Conservation (phyloP, 2,888 invertebrate species). For the Atherix ibis region DNA sequence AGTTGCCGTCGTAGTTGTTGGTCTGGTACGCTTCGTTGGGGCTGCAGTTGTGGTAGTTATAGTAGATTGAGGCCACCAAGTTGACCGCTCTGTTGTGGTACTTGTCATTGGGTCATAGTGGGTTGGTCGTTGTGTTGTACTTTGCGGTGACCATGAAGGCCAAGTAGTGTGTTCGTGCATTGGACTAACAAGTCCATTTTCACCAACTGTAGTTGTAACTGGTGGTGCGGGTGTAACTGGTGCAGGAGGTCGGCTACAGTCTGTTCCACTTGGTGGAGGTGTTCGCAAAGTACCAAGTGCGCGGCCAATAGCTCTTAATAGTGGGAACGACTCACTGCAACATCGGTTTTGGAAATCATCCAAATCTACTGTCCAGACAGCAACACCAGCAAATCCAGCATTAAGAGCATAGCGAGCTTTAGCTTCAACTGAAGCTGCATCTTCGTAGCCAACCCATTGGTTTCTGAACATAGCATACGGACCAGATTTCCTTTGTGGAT, state of each 20-base stretch:
- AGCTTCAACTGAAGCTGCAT: constrained; percentile 54
- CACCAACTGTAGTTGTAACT: constrained; percentile 51
- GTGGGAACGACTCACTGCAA: constrained; percentile 61
- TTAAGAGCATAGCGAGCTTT: constrained; percentile 61
- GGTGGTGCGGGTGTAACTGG: constrained; percentile 64
- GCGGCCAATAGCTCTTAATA: constrained; percentile 60
- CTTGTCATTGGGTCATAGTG: constrained; percentile 11
- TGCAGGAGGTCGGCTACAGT: constrained; percentile 54
- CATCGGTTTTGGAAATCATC: constrained; percentile 79
- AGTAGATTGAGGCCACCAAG: constrained; percentile 23
- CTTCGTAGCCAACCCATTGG: constrained; percentile 87
- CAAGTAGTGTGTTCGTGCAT: constrained; percentile 23
- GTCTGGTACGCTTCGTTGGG: constrained; percentile 30
- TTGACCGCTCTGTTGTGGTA: constrained; percentile 16
- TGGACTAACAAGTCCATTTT: constrained; percentile 33
- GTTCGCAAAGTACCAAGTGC: constrained; percentile 48
- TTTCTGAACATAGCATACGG: constrained; percentile 64
- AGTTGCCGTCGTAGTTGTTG: constrained; percentile 18
- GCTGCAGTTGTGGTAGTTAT: constrained; percentile 21
- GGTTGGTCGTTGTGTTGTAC: constrained; percentile 10
- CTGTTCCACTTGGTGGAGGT: constrained; percentile 36
- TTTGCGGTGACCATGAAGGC: constrained; percentile 20
- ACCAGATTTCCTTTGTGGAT: constrained; percentile 39
- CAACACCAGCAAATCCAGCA: constrained; percentile 62
- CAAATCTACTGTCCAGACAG: constrained; percentile 76